Evolutionary conservation across 2,797 vertebrate genomes (phyloP).

Genomic region (Chiroxiphia lanceolata): DNA sequence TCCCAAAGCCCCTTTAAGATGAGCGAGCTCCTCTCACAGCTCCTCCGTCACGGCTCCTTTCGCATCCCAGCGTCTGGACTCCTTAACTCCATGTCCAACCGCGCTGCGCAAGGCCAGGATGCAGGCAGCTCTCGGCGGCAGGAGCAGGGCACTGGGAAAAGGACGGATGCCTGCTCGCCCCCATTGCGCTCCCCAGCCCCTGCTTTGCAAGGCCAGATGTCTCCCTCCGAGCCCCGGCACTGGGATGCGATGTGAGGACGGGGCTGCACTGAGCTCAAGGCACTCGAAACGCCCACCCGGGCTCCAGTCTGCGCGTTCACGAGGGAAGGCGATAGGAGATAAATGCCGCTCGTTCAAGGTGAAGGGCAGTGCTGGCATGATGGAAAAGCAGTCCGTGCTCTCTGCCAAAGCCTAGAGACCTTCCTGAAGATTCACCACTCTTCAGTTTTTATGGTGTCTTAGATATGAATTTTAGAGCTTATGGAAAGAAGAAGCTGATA

Average conservation of each 20-base stretch:
- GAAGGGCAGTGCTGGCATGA: slow-evolving; percentile 2
- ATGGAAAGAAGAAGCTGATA: neutral
- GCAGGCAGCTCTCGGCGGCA: neutral
- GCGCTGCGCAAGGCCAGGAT: neutral
- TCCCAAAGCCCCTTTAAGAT: neutral
- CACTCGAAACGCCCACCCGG: neutral
- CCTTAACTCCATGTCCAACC: neutral
- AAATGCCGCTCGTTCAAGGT: neutral
- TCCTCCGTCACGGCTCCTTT: neutral
- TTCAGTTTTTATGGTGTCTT: neutral
- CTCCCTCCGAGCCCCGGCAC: neutral
- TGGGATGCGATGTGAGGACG: neutral
- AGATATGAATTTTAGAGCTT: neutral
- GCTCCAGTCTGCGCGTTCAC: neutral
- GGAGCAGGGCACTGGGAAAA: neutral
- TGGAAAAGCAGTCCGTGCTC: neutral
- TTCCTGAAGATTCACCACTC: neutral
- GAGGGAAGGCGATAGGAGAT: neutral
- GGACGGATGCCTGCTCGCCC: neutral
- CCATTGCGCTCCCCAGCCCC: neutral
- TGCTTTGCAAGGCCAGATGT: neutral
- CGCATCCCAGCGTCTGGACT: neutral
- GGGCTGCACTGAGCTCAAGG: neutral
- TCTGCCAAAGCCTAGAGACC: neutral
- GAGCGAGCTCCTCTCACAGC: neutral